Percentiles rank a stretch among this genome's conserved stretches.
Evolutionary conservation across 2,797 vertebrate species (phyloP).

Genomic region (Synanceia verrucosa): DNA sequence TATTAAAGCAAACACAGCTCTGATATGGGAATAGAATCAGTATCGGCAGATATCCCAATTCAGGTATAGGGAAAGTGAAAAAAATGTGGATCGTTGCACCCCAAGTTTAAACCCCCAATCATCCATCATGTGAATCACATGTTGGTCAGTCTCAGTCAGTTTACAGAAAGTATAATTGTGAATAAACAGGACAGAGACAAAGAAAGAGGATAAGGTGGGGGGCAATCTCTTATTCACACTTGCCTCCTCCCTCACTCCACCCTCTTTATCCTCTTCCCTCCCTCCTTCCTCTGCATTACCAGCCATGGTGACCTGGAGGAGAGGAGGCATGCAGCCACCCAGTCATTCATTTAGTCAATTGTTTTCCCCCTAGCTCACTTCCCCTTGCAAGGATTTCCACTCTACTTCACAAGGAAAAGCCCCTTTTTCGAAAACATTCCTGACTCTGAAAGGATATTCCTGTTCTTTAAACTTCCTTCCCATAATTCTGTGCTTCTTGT

Average conservation of each 20-base stretch:
- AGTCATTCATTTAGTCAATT: slow-evolving; percentile 44
- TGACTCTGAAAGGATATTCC: background rate
- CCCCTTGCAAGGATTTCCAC: slow-evolving; percentile 4
- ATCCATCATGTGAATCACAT: background rate
- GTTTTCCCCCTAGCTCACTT: slow-evolving; percentile 32
- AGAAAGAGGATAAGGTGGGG: slow-evolving; percentile 24
- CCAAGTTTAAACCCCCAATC: background rate
- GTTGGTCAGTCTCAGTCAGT: background rate
- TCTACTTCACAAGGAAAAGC: background rate
- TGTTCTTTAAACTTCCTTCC: slow-evolving; percentile 1
- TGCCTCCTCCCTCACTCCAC: slow-evolving; percentile 62
- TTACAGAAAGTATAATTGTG: background rate
- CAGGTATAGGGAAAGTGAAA: too few relatives aligned
- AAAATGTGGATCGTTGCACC: too few relatives aligned
- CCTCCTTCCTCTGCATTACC: slow-evolving; percentile 47
- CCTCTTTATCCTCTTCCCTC: slow-evolving; percentile 56
- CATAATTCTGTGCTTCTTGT: background rate
- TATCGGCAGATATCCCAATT: too few relatives aligned
- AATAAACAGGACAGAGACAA: background rate
- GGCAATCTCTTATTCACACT: slow-evolving; percentile 58
- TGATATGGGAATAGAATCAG: too few relatives aligned
- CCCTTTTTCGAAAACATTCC: slow-evolving; percentile 7
- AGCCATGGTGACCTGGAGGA: slow-evolving; percentile 50
- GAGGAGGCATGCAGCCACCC: slow-evolving; percentile 51
- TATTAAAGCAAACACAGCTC: too few relatives aligned